These are phyloP conservation scores for Phainopepla nitens DNA, from an alignment of 2,113 vertebrate species.

Conservation along the genomic window DNA sequence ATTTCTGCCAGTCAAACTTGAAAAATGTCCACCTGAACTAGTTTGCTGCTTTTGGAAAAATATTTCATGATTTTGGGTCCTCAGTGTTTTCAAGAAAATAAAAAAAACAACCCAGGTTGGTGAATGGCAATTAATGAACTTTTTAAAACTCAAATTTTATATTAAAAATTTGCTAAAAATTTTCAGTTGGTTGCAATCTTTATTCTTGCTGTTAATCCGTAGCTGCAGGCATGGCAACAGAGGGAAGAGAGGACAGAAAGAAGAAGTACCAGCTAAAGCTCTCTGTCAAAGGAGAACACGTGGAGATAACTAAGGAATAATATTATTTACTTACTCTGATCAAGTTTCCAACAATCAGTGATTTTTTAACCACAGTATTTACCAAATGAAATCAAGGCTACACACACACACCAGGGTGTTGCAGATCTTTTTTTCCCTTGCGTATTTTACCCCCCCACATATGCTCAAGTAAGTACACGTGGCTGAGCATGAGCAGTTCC, in stretches of 20 bases:
- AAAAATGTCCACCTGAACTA: neutral
- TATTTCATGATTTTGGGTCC: neutral
- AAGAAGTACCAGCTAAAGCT: neutral
- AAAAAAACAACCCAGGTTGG: neutral
- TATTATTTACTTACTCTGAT: neutral
- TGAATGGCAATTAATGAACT: neutral
- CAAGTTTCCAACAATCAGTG: neutral
- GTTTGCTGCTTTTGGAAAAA: neutral
- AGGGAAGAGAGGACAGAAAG: neutral
- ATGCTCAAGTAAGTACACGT: fast-evolving
- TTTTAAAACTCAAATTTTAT: neutral
- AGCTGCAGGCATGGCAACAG: neutral
- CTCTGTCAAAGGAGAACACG: neutral
- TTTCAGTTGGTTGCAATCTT: neutral
- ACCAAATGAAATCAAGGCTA: neutral
- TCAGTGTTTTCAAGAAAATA: neutral
- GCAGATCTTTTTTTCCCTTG: neutral
- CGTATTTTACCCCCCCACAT: fast-evolving
- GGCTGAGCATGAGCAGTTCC: neutral
- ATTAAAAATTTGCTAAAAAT: neutral
- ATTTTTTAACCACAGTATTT: neutral
- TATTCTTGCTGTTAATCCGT: neutral
- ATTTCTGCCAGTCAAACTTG: neutral
- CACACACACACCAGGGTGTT: neutral
- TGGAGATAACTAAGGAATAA: neutral